Percentiles rank a stretch among this genome's conserved stretches.
Conservation (phyloP, 2,888 invertebrate species). For the Gymnoscelis rufifasciata region DNA sequence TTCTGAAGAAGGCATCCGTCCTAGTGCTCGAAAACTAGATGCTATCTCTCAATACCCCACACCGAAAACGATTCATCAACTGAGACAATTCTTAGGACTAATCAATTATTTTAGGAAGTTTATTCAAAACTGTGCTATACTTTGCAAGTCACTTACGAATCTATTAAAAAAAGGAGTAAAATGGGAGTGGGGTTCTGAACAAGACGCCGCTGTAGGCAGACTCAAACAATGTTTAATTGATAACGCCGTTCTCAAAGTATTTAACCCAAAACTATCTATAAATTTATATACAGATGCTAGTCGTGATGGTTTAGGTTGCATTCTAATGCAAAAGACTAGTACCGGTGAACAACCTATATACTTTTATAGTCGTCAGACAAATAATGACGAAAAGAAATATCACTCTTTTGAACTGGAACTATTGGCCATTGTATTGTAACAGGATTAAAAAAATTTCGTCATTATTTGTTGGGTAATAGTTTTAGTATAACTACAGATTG, state of each 20-base stretch:
- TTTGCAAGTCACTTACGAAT: not conserved
- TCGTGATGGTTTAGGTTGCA: too few species aligned
- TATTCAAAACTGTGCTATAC: too few species aligned
- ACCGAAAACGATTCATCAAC: not conserved
- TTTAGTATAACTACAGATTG: slow-evolving; percentile 30
- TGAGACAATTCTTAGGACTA: slow-evolving; percentile 1
- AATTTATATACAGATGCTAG: too few species aligned
- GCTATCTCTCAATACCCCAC: too few species aligned
- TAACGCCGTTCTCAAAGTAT: too few species aligned
- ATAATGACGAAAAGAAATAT: slow-evolving; percentile 12
- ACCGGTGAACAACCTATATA: slow-evolving; percentile 3
- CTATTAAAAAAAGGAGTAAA: not conserved
- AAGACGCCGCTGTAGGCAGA: not conserved
- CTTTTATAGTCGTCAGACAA: slow-evolving; percentile 12
- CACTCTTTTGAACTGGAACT: slow-evolving; percentile 17
- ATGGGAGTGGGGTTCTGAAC: not conserved
- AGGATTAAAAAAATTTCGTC: slow-evolving; percentile 30
- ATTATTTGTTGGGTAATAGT: slow-evolving; percentile 29
- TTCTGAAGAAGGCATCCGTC: too few species aligned
- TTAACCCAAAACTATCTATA: too few species aligned
- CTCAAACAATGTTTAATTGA: not conserved
- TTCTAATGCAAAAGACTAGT: too few species aligned
- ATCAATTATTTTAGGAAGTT: too few species aligned
- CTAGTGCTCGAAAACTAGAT: too few species aligned
- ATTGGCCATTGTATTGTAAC: slow-evolving; percentile 13